Base-by-base conservation (phyloP, 2,888 invertebrate species). In the Artemia sinica region DNA sequence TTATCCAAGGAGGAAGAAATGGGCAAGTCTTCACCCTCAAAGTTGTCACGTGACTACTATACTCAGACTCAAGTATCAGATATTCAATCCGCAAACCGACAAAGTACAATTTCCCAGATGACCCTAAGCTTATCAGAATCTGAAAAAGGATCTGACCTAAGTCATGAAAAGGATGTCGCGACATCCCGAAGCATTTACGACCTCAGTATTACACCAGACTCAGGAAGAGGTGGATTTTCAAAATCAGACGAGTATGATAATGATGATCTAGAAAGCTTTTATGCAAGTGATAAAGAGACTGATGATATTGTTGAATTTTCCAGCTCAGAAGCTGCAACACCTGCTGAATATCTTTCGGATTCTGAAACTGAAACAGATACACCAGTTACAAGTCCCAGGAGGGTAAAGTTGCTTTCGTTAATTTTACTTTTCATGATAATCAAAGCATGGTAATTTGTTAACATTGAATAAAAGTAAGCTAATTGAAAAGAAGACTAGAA, bases 261-360 rank as follows among this genome's bases (percentile, higher is more conserved):
- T 52, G 77, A 78, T 70, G 80, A 81, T 70, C 80, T 81, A 72
- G 81, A 84, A 74, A 84, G 84, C 76, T 84, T 83, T 76, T 82
- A 83, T 75, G 82, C 81, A 69, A 81, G 82, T 71, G 83, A 84
- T 74, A 83, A 83, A 75, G 84, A 84, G 74, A 81, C 81, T 68
- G 83, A 84, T 73, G 84, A 84, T 72, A 78, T 79, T 69, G 75
- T 84, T 71, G 82, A 81, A 72, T 84, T 84, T 77, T 84, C 84
- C 69, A 84, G 83, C 73, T 83, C 83, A 74, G 76, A 76, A 58
- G 63, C 63, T 18, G 63, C 3, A 28, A 58, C 63, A 58, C 63
- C 63, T n/a, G 63, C 63, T 9, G 63, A 58, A 58, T 58, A 58
- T 58, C 63, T n/a, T n/a, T 58, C 63, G 63, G 63, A 58, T 58